These are phyloP conservation scores for Cheirogaleus medius DNA, from an alignment of 2,113 vertebrate genomes.

Conservation along the genomic window DNA sequence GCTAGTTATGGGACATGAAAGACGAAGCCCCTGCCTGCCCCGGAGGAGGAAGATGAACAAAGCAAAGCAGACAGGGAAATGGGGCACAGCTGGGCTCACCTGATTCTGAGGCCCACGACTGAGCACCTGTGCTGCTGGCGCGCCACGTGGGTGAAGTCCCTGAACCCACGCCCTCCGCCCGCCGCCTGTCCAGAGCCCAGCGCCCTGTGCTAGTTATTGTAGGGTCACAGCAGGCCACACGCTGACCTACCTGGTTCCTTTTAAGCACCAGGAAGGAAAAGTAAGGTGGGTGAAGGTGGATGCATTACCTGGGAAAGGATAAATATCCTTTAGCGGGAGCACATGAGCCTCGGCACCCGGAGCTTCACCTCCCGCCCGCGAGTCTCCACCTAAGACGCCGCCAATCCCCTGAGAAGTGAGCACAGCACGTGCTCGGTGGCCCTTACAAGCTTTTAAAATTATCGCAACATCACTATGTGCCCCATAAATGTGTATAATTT, in stretches of 20 bases:
- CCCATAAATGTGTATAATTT: neutral
- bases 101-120: too few relatives aligned
- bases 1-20: neutral
- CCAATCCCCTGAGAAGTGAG: accelerated
- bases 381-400: accelerated
- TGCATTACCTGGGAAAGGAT: neutral
- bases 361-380: neutral
- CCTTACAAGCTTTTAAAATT: neutral
- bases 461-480: neutral
- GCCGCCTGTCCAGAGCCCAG: neutral
- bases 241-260: neutral
- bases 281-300: neutral
- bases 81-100: accelerated
- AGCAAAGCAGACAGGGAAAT: neutral
- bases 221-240: too few relatives aligned
- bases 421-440: accelerated
- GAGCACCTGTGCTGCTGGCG: too few relatives aligned
- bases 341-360: neutral
- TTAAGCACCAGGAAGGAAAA: neutral
- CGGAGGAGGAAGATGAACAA: neutral
- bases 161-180: too few relatives aligned
- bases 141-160: accelerated
- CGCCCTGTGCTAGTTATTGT: accelerated
- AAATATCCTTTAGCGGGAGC: neutral
- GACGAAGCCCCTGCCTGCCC: neutral